Base-by-base conservation (phyloP, 2,113 vertebrate species). In the Girardinichthys multiradiatus region DNA sequence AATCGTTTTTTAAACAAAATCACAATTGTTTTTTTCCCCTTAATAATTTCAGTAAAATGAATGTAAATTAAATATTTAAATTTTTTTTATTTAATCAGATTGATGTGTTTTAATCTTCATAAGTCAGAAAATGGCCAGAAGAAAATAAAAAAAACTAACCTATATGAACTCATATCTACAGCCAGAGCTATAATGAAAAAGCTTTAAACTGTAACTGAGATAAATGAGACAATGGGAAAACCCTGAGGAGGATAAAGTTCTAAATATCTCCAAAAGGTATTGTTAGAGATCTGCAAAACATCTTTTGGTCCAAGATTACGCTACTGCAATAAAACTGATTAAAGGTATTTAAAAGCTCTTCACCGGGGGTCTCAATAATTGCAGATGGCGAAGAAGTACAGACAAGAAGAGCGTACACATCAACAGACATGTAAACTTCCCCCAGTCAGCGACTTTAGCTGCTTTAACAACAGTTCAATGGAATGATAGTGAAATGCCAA, bases 381-480 rank as follows among this genome's bases (percentile, higher is more conserved):
- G 37, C 37, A 39, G 37, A 39, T 10, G 12, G 37, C 13, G 11
- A 39, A 2, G 10, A 28, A 74, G 29, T 1, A 27, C 24, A 64
- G 29, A 57, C 17, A 57, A 14, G 3, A 26, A 42, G 48, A 51
- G n/a, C 35, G 65, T 7, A 66, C 8, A 30, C 72, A 66, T 13
- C 15, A 29, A 64, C 13, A 63, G 10, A 29, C 26, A n/a, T 21
- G 59, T 21, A 45, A 26, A 30, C 29, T 24, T 58, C n/a, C 14
- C 64, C 14, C 12, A 27, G 48, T 30, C 6, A 29, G 33, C 26
- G 13, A 0, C 1, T 35, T 68, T n/a, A 27, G 60, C 3, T 33
- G 54, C 61, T 70, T 64, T 13, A 45, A 15, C 1, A 28, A 68
- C n/a, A 26, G 68, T 62, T 39, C 54, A 68, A 66, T 51, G 67